phyloP scores from a whole-genome alignment of 2,113 vertebrate genomes.

The Emydocephalus ijimae region DNA sequence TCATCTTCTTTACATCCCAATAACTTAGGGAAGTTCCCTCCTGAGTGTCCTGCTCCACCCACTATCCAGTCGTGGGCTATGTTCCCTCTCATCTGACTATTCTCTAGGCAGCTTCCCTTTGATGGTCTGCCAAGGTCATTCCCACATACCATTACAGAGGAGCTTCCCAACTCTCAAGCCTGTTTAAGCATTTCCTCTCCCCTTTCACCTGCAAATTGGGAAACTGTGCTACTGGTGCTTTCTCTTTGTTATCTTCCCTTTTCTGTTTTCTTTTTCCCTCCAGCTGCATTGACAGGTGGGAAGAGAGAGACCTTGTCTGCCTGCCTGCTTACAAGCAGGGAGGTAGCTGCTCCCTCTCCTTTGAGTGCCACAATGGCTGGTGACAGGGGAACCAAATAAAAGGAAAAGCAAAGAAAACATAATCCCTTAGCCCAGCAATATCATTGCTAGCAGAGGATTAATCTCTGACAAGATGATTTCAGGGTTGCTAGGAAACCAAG shows the following conservation, averaged over 20 bases:
- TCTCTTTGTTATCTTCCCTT: not conserved
- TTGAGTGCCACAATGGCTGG: not conserved
- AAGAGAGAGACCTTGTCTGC: not conserved
- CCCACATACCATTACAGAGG: not conserved
- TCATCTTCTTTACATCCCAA: not conserved
- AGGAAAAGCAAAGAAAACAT: not conserved
- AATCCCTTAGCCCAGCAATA: not conserved
- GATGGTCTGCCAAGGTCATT: not conserved
- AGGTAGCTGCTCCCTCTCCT: not conserved
- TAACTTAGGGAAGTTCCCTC: not conserved
- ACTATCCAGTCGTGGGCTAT: not conserved
- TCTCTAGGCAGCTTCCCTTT: not conserved
- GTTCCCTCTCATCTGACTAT: not conserved
- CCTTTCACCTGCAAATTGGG: not conserved
- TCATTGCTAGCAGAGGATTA: not conserved
- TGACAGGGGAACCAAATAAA: not conserved
- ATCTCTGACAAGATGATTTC: not conserved
- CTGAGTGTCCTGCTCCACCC: not conserved
- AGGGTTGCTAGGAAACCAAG: not conserved
- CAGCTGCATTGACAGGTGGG: not conserved
- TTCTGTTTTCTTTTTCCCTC: not conserved
- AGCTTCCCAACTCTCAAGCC: not conserved
- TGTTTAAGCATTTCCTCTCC: not conserved
- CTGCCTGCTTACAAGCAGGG: not conserved
- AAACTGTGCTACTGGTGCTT: not conserved